These are phyloP conservation scores for Caenorhabditis sp. DNA, from an alignment of 2,888 invertebrate species.

Conservation along the genomic window DNA sequence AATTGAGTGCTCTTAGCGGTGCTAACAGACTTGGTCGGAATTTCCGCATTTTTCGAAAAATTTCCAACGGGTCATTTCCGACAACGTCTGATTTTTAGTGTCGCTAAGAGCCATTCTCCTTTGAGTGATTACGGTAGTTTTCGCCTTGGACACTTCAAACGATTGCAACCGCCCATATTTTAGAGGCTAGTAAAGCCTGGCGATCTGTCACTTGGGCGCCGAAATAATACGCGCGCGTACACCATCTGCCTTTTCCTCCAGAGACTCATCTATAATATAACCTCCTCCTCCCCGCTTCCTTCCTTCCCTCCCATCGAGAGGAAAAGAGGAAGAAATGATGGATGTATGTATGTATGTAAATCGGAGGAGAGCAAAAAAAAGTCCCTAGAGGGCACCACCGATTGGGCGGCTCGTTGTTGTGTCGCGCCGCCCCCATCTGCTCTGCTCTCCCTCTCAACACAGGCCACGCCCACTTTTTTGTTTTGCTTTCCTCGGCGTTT, in stretches of 20 bases:
- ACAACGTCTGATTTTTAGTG: no score
- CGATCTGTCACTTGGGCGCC: background rate
- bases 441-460: background rate
- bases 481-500: background rate
- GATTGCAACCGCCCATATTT: no score
- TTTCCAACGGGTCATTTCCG: no score
- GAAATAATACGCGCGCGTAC: background rate
- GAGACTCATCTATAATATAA: slow-evolving; percentile 1
- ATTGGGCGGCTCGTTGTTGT: background rate
- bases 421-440: slow-evolving; percentile 13
- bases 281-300: background rate
- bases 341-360: slow-evolving; percentile 9
- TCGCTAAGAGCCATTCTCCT: no score
- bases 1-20: no score
- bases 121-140: no score
- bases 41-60: no score
- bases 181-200: no score
- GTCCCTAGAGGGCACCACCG: slow-evolving; percentile 9
- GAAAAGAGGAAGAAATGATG: slow-evolving; percentile 8
- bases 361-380: slow-evolving; percentile 12
- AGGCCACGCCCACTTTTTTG: slow-evolving; percentile 6
- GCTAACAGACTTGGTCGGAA: no score
- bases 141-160: no score
- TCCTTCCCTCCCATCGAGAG: background rate
- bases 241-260: background rate